These are phyloP conservation scores for Steinernema hermaphroditum DNA, from an alignment of 2,888 invertebrate species.

Conservation along the genomic window DNA sequence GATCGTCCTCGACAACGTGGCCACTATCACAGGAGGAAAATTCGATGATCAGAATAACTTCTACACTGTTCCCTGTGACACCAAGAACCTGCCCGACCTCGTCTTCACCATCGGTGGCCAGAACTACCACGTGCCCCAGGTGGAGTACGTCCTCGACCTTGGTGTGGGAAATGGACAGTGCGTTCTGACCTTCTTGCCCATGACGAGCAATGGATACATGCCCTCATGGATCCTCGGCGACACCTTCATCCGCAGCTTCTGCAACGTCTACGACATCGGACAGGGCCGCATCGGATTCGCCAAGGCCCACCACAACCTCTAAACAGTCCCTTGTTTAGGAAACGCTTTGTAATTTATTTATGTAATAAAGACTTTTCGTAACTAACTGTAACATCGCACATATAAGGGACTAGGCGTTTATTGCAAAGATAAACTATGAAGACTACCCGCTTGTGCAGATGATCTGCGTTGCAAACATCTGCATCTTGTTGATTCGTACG, in stretches of 20 bases:
- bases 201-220: slow-evolving; percentile 35
- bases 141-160: neutral
- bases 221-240: slow-evolving; percentile 38
- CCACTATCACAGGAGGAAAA: neutral
- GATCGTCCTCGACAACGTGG: slow-evolving; percentile 18
- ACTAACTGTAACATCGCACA: too few relatives aligned
- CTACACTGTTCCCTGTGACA: neutral
- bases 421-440: too few relatives aligned
- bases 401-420: too few relatives aligned
- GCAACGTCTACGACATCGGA: slow-evolving; percentile 55
- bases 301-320: slow-evolving; percentile 37
- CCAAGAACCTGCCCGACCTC: neutral
- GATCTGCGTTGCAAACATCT: too few relatives aligned
- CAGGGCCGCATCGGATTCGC: slow-evolving; percentile 52
- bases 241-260: slow-evolving; percentile 43
- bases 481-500: too few relatives aligned
- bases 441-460: too few relatives aligned
- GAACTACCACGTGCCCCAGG: neutral
- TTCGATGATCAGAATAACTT: neutral
- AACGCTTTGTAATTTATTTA: too few relatives aligned
- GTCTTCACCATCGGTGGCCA: neutral
- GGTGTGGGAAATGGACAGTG: neutral
- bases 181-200: slow-evolving; percentile 28
- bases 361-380: too few relatives aligned
- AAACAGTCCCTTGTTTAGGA: neutral